Base-by-base conservation (phyloP, 2,797 vertebrate species). In the Sebastes vulpes region DNA sequence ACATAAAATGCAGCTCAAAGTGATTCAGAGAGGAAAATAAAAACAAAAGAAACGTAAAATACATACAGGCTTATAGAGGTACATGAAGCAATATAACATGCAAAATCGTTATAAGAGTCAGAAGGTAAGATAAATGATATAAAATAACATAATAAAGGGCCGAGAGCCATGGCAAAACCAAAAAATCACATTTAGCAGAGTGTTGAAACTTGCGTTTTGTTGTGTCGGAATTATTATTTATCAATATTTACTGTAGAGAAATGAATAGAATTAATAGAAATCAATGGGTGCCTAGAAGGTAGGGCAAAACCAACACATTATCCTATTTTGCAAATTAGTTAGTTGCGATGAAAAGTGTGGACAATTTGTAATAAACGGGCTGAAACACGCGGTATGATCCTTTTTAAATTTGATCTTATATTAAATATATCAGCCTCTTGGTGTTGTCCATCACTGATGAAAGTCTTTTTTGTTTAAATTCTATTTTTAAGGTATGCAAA, bases 131-230 rank as follows among this genome's bases (percentile, higher is more conserved):
- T n/a, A 48, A 48, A 48, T 0, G 1, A 48, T 48, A 9, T n/a
- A 2, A 48, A n/a, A 48, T 48, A 48, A 48, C 18, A 9, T 48
- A n/a, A n/a, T n/a, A 48, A 48, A 48, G 4, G 18, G 18, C 3
- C 0, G 7, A 48, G 16, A 48, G 46, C 16, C 42, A 46, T 46
- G 16, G 16, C 42, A 46, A 46, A 16, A 18, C 42, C 6, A 0
- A 46, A 46, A 18, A 46, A 0, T 46, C 0, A 16, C 12, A 16
- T 42, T 42, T 1, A 1, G 38, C 38, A 0, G 0, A 46, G 38
- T 18, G 14, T 46, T 0, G 38, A 16, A 46, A 46, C 1, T 18
- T 46, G 38, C 38, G 14, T 42, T 42, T 42, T 42, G 4, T 25
- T 25, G 25, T 25, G 25, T 25, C 25, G 25, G 25, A 25, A 16